Conservation (phyloP, 2,888 invertebrate species). For the Ferdinandea cuprea region DNA sequence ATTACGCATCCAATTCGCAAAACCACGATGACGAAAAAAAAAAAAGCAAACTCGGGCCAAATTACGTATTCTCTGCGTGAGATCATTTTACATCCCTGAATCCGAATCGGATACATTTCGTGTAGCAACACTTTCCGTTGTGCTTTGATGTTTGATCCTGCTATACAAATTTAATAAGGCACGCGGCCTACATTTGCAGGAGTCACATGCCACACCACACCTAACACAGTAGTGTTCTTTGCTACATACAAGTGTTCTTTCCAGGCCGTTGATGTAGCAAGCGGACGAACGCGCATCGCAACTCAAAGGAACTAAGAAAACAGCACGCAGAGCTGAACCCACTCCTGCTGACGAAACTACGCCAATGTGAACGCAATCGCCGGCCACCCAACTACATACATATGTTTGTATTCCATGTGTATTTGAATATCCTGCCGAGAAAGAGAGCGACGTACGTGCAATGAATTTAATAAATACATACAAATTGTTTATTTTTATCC, state of each 20-base stretch:
- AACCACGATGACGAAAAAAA: neutral
- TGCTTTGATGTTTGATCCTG: slow-evolving; percentile 72
- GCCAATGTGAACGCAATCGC: neutral
- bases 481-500: slow-evolving; percentile 74
- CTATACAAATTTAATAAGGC: slow-evolving; percentile 73
- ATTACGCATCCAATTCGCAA: slow-evolving; percentile 33
- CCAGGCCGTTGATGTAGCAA: slow-evolving; percentile 31
- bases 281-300: slow-evolving; percentile 35
- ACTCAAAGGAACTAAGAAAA: slow-evolving; percentile 41
- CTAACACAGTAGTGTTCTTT: slow-evolving; percentile 9
- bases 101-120: slow-evolving; percentile 59
- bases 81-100: slow-evolving; percentile 48
- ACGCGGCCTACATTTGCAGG: slow-evolving; percentile 64
- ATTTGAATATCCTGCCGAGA: slow-evolving; percentile 69
- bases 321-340: slow-evolving; percentile 30
- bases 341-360: neutral
- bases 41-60: slow-evolving; percentile 1
- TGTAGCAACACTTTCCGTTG: slow-evolving; percentile 51
- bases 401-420: slow-evolving; percentile 46
- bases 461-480: slow-evolving; percentile 74
- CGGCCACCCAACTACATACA: neutral
- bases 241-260: slow-evolving; percentile 30
- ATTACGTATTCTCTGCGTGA: slow-evolving; percentile 58
- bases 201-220: slow-evolving; percentile 47
- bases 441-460: slow-evolving; percentile 68